Percentiles rank a stretch among this genome's conserved stretches.
These are phyloP conservation scores for Flexamia atlantica DNA, from an alignment of 2,888 invertebrate species.

Conservation along the genomic window DNA sequence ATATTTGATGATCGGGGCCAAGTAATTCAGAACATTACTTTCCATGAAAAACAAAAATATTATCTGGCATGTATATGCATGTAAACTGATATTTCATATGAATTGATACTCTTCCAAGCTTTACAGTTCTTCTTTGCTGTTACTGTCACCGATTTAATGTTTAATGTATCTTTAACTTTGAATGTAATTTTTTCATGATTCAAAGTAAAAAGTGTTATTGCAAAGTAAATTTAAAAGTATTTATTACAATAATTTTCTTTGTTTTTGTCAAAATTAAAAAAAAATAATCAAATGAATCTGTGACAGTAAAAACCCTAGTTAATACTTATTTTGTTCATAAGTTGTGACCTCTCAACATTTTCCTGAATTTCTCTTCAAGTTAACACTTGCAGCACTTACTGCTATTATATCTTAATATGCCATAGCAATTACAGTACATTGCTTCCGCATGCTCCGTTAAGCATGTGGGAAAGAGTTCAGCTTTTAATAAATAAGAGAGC, in stretches of 20 bases:
- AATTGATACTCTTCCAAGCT: not conserved
- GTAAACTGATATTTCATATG: not conserved
- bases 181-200: not conserved
- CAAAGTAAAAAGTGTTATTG: not conserved
- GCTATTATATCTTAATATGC: too few relatives aligned
- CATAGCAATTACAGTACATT: too few relatives aligned
- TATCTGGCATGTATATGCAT: conserved; percentile 7
- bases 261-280: not conserved
- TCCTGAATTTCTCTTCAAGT: too few relatives aligned
- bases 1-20: too few relatives aligned
- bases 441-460: too few relatives aligned
- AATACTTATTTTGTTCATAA: not conserved
- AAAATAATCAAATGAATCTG: not conserved
- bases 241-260: not conserved
- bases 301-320: conserved; percentile 16
- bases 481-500: too few relatives aligned
- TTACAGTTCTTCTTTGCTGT: conserved; percentile 8
- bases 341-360: conserved; percentile 4
- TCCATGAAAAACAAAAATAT: not conserved
- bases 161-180: not conserved
- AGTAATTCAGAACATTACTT: too few relatives aligned
- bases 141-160: not conserved
- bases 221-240: not conserved
- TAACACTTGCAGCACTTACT: too few relatives aligned
- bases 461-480: too few relatives aligned